These are phyloP conservation scores for Beris chalybata DNA, from an alignment of 2,888 invertebrate genomes.

Conservation along the genomic window DNA sequence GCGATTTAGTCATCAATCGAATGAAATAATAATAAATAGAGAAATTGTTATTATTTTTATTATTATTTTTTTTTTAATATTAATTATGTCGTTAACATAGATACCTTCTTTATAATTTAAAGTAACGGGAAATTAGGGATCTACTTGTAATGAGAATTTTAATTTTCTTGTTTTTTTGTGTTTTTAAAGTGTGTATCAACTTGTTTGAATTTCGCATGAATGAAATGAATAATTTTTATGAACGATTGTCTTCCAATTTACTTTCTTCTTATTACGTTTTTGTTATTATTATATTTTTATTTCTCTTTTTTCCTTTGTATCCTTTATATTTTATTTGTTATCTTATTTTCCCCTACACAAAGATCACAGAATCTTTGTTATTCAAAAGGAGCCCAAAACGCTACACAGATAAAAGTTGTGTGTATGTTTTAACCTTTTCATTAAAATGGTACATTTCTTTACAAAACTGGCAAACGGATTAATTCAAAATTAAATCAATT, in stretches of 20 bases:
- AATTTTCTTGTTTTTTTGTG: constrained; percentile 13
- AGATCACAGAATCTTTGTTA: too few relatives aligned
- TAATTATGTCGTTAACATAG: constrained; percentile 25
- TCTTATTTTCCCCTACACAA: too few relatives aligned
- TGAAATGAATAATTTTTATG: constrained; percentile 10
- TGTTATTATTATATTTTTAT: neutral
- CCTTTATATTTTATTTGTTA: too few relatives aligned
- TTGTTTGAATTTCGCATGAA: constrained; percentile 18
- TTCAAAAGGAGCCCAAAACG: too few relatives aligned
- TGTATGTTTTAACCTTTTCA: too few relatives aligned
- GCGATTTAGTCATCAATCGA: constrained; percentile 84
- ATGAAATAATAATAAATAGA: constrained; percentile 68
- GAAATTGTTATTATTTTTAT: constrained; percentile 14
- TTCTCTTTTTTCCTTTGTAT: too few relatives aligned
- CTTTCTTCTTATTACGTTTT: constrained; percentile 13
- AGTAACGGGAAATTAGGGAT: constrained; percentile 29
- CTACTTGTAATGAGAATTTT: constrained; percentile 21
- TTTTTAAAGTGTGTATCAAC: constrained; percentile 20
- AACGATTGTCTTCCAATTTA: neutral
- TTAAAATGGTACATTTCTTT: too few relatives aligned
- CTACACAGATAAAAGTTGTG: too few relatives aligned
- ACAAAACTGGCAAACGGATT: neutral
- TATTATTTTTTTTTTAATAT: constrained; percentile 12
- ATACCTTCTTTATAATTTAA: constrained; percentile 18
- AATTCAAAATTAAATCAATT: neutral